Percentiles rank a stretch among this genome's conserved stretches.
phyloP scores from a whole-genome alignment of 2,888 invertebrate genomes.

The Xanthorhoe spadicearia region DNA sequence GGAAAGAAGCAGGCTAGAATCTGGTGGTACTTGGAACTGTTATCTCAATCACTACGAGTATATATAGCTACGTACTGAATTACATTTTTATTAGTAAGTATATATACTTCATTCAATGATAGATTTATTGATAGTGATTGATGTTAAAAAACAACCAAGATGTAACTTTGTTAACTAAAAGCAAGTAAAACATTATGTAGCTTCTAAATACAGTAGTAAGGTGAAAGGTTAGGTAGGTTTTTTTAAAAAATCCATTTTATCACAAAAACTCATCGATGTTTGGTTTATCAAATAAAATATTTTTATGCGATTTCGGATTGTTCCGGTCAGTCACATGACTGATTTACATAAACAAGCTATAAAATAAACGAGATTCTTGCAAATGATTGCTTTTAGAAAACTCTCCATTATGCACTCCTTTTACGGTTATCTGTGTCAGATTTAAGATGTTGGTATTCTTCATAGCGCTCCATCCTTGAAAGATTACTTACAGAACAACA shows the following conservation, averaged over 20 bases:
- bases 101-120: too few relatives aligned
- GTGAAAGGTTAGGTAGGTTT: not conserved
- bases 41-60: too few relatives aligned
- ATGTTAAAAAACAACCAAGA: too few relatives aligned
- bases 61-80: too few relatives aligned
- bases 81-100: too few relatives aligned
- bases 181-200: too few relatives aligned
- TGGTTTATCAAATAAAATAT: slow-evolving; percentile 19
- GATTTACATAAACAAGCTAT: slow-evolving; percentile 41
- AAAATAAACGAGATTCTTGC: slow-evolving; percentile 34
- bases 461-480: not conserved
- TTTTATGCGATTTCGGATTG: slow-evolving; percentile 29
- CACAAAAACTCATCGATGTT: slow-evolving; percentile 14
- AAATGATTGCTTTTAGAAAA: slow-evolving; percentile 29
- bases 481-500: not conserved
- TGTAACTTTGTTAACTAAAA: too few relatives aligned
- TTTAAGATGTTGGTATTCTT: not conserved
- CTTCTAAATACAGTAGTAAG: too few relatives aligned
- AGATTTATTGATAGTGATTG: too few relatives aligned
- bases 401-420: slow-evolving; percentile 17
- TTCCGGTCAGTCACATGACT: slow-evolving; percentile 37
- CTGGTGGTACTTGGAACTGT: too few relatives aligned
- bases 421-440: slow-evolving; percentile 9
- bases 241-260: not conserved
- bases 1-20: too few relatives aligned